Conservation (phyloP, 2,797 vertebrate species). For the Diplodus sargus region DNA sequence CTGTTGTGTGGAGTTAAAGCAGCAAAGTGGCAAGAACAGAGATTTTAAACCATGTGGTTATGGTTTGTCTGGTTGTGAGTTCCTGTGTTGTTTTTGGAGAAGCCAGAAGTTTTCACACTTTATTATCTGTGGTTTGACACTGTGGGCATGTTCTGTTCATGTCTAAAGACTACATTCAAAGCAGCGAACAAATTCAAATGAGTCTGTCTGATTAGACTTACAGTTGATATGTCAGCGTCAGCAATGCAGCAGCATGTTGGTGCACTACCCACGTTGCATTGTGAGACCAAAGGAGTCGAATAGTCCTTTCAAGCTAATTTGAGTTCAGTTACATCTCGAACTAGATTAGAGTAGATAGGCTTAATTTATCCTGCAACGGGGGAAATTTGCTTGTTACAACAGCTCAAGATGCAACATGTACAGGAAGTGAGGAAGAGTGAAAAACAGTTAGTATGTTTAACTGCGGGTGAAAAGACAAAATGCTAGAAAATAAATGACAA, state of each 20-base stretch:
- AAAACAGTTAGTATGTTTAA: background rate
- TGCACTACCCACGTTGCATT: background rate
- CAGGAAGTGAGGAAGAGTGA: background rate
- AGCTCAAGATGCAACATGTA: no score
- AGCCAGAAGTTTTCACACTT: conserved; percentile 8
- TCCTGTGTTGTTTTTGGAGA: conserved; percentile 22
- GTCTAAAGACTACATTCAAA: background rate
- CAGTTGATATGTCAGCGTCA: background rate
- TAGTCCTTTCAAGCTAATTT: background rate
- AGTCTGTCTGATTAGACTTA: background rate
- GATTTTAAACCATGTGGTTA: background rate
- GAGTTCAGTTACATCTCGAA: background rate
- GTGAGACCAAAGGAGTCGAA: background rate
- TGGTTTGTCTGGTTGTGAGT: conserved; percentile 28
- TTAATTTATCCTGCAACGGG: no score
- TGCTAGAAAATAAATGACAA: background rate
- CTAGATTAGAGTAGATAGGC: no score
- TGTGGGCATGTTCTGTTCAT: background rate
- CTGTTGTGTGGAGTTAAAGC: background rate
- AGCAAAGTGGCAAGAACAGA: background rate
- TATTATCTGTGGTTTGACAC: conserved; percentile 20
- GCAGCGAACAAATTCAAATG: conserved; percentile 10
- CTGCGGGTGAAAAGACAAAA: background rate
- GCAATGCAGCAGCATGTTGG: background rate
- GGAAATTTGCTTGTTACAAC: no score